Conservation (phyloP, 2,113 vertebrate genomes). For the Regulus satrapa region DNA sequence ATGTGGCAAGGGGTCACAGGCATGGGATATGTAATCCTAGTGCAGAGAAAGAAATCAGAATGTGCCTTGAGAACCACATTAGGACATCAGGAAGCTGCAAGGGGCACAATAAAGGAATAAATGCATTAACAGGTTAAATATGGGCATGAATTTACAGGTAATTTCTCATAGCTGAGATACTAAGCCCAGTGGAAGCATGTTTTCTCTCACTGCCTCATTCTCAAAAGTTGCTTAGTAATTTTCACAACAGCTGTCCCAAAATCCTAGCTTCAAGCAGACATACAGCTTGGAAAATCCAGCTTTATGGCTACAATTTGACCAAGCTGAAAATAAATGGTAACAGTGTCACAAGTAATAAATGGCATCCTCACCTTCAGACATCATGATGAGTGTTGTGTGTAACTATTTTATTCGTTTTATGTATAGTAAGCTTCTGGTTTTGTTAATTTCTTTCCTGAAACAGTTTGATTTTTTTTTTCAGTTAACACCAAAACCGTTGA, state of each 20-base stretch:
- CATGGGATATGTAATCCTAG: not conserved
- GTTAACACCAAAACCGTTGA: not conserved
- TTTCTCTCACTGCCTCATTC: not conserved
- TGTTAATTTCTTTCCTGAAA: not conserved
- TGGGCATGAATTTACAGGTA: not conserved
- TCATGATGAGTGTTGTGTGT: accelerated
- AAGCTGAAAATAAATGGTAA: not conserved
- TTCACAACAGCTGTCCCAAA: not conserved
- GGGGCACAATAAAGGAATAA: not conserved
- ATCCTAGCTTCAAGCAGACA: not conserved
- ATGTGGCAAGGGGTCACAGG: not conserved
- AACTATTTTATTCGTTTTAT: not conserved
- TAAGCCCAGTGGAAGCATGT: not conserved
- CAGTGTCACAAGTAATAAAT: not conserved
- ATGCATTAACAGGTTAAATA: not conserved
- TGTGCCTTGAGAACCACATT: not conserved
- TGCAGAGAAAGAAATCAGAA: not conserved
- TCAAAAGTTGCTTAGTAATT: not conserved
- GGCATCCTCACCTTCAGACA: not conserved
- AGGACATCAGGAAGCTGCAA: not conserved
- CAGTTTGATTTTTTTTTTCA: not conserved
- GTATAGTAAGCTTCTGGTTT: not conserved
- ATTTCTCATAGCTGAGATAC: not conserved
- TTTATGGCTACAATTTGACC: not conserved
- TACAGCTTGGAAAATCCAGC: not conserved